Percentiles rank a stretch among this genome's conserved stretches.
Conservation (phyloP, 1,140 invertebrate species). For the Zaprionus capensis region DNA sequence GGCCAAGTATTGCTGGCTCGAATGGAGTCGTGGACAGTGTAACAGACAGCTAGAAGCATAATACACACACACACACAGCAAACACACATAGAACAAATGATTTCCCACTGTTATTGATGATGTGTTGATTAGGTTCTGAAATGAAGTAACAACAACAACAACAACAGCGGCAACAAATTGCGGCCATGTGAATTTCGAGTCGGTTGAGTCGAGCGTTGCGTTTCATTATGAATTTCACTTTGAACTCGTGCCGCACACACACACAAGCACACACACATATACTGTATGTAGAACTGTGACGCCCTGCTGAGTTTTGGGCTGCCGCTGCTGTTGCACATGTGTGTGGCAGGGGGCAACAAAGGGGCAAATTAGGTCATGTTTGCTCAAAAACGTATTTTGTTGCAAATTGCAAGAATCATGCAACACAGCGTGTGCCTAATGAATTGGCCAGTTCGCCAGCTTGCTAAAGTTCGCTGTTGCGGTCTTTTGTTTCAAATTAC, state of each 20-base stretch:
- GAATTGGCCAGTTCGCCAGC: slow-evolving; percentile 49
- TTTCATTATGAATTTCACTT: slow-evolving; percentile 74
- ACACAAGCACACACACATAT: neutral
- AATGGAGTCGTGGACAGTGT: slow-evolving; percentile 42
- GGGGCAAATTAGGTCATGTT: slow-evolving; percentile 72
- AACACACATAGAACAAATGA: slow-evolving; percentile 55
- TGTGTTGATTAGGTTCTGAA: slow-evolving; percentile 83
- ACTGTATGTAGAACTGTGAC: neutral
- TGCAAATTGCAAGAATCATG: slow-evolving; percentile 71
- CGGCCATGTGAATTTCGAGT: slow-evolving; percentile 72
- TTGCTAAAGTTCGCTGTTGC: slow-evolving; percentile 17
- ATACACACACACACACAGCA: slow-evolving; percentile 6
- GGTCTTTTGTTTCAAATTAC: slow-evolving; percentile 49
- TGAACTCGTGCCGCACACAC: slow-evolving; percentile 70
- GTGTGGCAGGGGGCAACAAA: slow-evolving; percentile 14
- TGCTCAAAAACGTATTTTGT: slow-evolving; percentile 57
- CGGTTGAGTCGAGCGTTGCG: slow-evolving; percentile 48
- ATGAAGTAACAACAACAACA: slow-evolving; percentile 18
- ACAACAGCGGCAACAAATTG: slow-evolving; percentile 59
- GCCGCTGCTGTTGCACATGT: slow-evolving; percentile 34
- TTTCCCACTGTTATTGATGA: slow-evolving; percentile 83
- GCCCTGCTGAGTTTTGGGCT: slow-evolving; percentile 40
- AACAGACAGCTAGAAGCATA: slow-evolving; percentile 9
- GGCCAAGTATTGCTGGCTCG: slow-evolving; percentile 14
- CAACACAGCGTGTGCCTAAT: slow-evolving; percentile 78